Evolutionary conservation across 2,888 invertebrate genomes (phyloP), one percentile per base, ranked within the genome.

Genomic region (Falcaria lacertinaria): DNA sequence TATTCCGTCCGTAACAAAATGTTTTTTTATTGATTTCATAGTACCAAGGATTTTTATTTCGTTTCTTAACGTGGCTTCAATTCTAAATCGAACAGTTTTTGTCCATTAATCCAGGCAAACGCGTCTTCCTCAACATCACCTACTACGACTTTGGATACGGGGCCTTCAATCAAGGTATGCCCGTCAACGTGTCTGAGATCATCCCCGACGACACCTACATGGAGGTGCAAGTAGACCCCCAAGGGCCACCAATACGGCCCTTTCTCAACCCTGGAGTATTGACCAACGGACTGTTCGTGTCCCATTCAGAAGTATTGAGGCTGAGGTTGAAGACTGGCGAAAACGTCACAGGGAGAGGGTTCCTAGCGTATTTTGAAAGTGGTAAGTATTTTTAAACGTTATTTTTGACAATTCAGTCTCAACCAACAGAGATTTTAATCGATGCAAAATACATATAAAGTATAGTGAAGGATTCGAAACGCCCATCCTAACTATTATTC

Each of bases 71-170:
- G n/a, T n/a, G n/a, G n/a, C n/a, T n/a, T n/a, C n/a, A n/a, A n/a
- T n/a, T n/a, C n/a, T n/a, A n/a, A n/a, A n/a, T n/a, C n/a, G n/a
- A n/a, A n/a, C n/a, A n/a, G n/a, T n/a, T n/a, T n/a, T n/a, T n/a
- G n/a, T n/a, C n/a, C n/a, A n/a, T 22, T 32, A 39, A 73, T 69
- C 6, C 68, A 90, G 90, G 89, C n/a, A 92, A 92, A 63, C 89
- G 93, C 34, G 91, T 95, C 5, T 94, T 94, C 91, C 80, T 95
- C 35, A 93, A 94, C 77, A 93, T 95, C 60, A 88, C 85, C 43
- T 89, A 90, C 51, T 92, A 89, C 58, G 91, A 93, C 53, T 84
- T 93, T 39, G 88, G 89, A 11, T 83, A 85, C 49, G 87, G 86
- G 28, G 57, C 64, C 0, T 87, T 84, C 53, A 60, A 73, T 13